Base-by-base conservation (phyloP, 1,140 invertebrate species). In the Ceratosolen fusciceps region DNA sequence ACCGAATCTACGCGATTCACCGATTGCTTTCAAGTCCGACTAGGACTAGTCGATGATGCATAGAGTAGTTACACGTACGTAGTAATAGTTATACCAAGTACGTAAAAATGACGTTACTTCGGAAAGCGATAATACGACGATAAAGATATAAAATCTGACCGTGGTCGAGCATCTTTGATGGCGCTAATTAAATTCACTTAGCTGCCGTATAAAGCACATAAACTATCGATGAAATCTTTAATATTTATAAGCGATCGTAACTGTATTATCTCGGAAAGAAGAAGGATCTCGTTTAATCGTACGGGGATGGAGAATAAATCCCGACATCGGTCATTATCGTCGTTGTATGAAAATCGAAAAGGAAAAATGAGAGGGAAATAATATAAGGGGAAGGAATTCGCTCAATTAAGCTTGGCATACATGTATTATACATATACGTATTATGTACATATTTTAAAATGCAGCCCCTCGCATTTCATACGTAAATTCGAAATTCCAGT, bases 401-500 rank as follows among this genome's bases (percentile, higher is more conserved):
- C 77, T 80, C 77, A 76, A 83, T 81, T 83, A 82, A n/a, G 74
- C 77, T 52, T 29, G 77, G 82, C 75, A 56, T 65, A 56, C 58
- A 47, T 34, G 5, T 43, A 7, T 43, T 70, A 78, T 77, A 72
- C 54, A 83, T 83, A 84, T 84, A 83, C 14, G 80, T 76, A 5
- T 29, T 31, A n/a, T n/a, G n/a, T n/a, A n/a, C n/a, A n/a, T n/a
- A n/a, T n/a, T n/a, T n/a, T n/a, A n/a, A n/a, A n/a, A n/a, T n/a
- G n/a, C n/a, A n/a, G n/a, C n/a, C 5, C 1, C 21, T 39, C 4
- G 21, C 34, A 34, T 0, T 14, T 21, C n/a, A 1, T 37, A 65
- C 52, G 71, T 77, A 80, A 85, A 85, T 85, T 84, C 81, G 76
- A 72, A 84, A 85, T 84, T 82, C 80, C 43, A 37, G 79, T 82